Percentiles rank a stretch among this genome's conserved stretches.
Conservation (phyloP, 2,113 vertebrate species). For the Chionomys nivalis region DNA sequence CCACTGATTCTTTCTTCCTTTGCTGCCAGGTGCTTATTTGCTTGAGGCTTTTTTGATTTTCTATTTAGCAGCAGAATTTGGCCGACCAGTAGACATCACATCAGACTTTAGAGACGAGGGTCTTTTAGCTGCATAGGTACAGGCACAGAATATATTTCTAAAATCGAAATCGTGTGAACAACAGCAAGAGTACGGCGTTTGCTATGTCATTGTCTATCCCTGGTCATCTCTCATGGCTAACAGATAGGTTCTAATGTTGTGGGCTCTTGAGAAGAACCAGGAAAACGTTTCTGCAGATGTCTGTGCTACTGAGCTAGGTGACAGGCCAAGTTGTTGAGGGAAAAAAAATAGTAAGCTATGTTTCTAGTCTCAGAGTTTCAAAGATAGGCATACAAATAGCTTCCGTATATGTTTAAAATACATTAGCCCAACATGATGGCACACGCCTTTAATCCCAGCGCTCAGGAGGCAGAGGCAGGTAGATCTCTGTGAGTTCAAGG, state of each 20-base stretch:
- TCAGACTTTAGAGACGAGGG: not conserved
- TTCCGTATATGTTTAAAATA: not conserved
- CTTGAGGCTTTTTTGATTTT: constrained; percentile 32
- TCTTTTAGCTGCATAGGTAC: not conserved
- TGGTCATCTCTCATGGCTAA: not conserved
- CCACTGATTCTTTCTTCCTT: not conserved
- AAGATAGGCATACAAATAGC: not conserved
- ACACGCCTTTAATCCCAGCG: not conserved
- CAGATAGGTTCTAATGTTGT: not conserved
- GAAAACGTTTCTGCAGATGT: not conserved
- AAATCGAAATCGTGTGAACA: constrained; percentile 26
- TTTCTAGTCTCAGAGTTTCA: constrained; percentile 51
- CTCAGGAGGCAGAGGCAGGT: not conserved
- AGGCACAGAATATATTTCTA: constrained; percentile 33
- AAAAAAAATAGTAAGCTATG: not conserved
- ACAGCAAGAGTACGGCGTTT: not conserved
- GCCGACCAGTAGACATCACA: not conserved
- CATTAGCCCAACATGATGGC: not conserved
- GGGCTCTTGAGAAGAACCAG: not conserved
- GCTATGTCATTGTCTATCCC: not conserved
- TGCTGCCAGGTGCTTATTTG: not conserved
- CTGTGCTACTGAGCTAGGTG: not conserved
- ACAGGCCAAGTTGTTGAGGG: not conserved
- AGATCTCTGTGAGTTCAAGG: not conserved
- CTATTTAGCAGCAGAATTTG: not conserved